Conservation (phyloP, 2,888 invertebrate genomes). For the Nebria salina region DNA sequence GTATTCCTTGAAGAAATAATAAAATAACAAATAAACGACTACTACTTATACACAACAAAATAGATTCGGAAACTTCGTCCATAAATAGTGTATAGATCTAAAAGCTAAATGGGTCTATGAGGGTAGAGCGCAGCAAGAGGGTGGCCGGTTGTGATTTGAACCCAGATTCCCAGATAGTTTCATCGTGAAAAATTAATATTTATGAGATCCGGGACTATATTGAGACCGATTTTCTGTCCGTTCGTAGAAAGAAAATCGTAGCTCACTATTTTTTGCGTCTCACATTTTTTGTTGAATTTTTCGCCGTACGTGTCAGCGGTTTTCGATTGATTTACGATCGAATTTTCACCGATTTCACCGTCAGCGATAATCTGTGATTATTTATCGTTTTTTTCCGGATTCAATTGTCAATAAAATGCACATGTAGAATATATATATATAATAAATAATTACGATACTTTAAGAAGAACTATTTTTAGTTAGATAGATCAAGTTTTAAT, state of each 20-base stretch:
- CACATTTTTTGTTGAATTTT: constrained; percentile 9
- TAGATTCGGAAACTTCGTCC: constrained; percentile 22
- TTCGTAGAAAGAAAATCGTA: background rate
- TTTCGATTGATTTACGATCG: constrained; percentile 31
- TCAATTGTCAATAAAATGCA: constrained; percentile 11
- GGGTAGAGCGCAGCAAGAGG: background rate
- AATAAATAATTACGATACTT: background rate
- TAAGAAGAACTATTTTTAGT: no score
- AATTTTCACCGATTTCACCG: constrained; percentile 17
- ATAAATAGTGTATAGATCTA: constrained; percentile 23
- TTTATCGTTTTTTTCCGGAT: background rate
- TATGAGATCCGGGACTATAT: constrained; percentile 29
- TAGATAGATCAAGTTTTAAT: background rate
- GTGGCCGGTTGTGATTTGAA: background rate
- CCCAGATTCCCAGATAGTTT: background rate
- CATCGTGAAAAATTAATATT: constrained; percentile 38
- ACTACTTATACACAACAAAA: background rate
- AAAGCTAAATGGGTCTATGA: background rate
- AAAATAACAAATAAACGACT: background rate
- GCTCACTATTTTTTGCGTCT: background rate
- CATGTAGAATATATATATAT: background rate
- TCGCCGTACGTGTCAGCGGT: constrained; percentile 17
- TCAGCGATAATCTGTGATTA: constrained; percentile 18
- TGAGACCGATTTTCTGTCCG: constrained; percentile 14
- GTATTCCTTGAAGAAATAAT: background rate